These are phyloP conservation scores for Meta bourneti DNA, from an alignment of 2,888 invertebrate genomes.

Conservation along the genomic window DNA sequence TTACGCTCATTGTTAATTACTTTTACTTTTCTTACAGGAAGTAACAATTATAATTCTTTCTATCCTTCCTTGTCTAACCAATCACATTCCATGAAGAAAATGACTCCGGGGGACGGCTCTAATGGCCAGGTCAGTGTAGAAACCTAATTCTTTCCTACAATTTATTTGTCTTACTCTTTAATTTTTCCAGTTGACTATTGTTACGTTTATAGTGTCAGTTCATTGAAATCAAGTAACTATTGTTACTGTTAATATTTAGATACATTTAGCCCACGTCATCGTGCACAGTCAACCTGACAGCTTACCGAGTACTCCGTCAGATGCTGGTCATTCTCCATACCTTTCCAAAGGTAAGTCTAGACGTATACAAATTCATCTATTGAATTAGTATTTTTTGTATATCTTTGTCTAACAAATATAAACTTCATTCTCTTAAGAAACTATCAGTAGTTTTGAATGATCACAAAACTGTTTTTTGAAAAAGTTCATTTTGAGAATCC, in stretches of 20 bases:
- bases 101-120: constrained; percentile 73
- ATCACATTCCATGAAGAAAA: constrained; percentile 73
- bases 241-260: constrained; percentile 25
- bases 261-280: constrained; percentile 71
- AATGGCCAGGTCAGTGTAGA: constrained; percentile 59
- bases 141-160: neutral
- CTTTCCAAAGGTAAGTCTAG: constrained; percentile 61
- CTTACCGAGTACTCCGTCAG: constrained; percentile 70
- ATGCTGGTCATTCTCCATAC: constrained; percentile 66
- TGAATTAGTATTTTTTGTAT: neutral
- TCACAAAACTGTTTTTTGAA: too few relatives aligned
- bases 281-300: constrained; percentile 75
- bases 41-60: constrained; percentile 44
- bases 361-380: neutral
- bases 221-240: neutral
- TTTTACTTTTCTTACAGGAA: constrained; percentile 35
- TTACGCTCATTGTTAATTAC: neutral
- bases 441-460: too few relatives aligned
- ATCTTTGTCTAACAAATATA: too few relatives aligned
- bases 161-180: neutral
- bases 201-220: neutral
- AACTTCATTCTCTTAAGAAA: too few relatives aligned
- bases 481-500: too few relatives aligned
- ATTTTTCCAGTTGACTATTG: neutral
- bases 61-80: constrained; percentile 36